phyloP scores from a whole-genome alignment of 2,888 invertebrate species.

The Andrena haemorrhoa region DNA sequence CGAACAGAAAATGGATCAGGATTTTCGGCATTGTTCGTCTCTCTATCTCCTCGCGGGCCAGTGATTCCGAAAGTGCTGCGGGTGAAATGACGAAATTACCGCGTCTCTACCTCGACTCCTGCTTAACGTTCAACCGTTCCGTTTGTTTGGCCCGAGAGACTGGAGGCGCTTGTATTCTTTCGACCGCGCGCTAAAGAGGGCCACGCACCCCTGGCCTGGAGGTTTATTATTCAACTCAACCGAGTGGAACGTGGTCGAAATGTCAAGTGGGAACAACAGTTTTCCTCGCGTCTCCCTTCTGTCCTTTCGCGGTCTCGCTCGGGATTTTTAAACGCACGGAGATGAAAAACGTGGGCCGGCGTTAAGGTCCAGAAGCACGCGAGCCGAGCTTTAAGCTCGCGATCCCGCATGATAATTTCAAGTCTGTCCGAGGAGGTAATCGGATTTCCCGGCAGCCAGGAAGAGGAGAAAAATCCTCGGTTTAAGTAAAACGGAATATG shows the following conservation, averaged over 20 bases:
- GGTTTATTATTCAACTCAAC: conserved; percentile 47
- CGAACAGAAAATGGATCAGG: conserved; percentile 45
- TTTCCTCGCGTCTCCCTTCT: background rate
- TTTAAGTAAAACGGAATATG: conserved; percentile 2
- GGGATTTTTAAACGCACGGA: conserved; percentile 23
- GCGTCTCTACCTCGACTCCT: too few species aligned
- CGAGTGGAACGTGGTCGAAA: conserved; percentile 40
- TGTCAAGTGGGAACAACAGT: conserved; percentile 25
- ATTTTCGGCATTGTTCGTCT: conserved; percentile 42
- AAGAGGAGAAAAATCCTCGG: background rate
- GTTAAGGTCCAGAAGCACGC: background rate
- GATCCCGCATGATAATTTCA: background rate
- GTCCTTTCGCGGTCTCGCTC: background rate
- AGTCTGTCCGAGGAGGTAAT: background rate
- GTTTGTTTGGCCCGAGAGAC: background rate
- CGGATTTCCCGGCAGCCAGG: background rate
- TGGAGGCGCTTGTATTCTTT: background rate
- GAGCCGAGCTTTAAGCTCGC: background rate
- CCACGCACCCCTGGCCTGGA: conserved; percentile 14
- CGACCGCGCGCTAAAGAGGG: conserved; percentile 1
- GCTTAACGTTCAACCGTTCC: background rate
- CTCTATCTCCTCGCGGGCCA: background rate
- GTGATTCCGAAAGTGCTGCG: conserved; percentile 5
- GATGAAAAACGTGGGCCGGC: conserved; percentile 23
- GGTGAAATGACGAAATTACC: conserved; percentile 24